These are phyloP conservation scores for Phaonia tiefii DNA, from an alignment of 2,888 invertebrate species.

Conservation along the genomic window DNA sequence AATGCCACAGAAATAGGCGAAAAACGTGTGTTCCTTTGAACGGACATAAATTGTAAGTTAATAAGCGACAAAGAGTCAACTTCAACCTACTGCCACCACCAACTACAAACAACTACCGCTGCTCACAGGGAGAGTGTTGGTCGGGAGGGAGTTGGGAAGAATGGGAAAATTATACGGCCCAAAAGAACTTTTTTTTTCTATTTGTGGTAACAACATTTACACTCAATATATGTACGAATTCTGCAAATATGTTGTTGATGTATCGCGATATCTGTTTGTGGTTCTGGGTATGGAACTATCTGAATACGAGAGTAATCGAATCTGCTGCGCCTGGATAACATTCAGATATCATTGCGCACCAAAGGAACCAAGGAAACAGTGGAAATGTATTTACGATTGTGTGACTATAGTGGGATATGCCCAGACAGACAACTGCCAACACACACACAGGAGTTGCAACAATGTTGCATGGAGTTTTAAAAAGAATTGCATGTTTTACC, in stretches of 20 bases:
- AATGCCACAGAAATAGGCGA: background rate
- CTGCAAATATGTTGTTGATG: slow-evolving; percentile 35
- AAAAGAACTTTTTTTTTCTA: slow-evolving; percentile 17
- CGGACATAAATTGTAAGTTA: slow-evolving; percentile 57
- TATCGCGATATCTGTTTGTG: slow-evolving; percentile 16
- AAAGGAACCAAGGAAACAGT: background rate
- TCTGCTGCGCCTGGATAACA: background rate
- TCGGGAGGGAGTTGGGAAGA: background rate
- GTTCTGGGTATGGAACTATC: background rate
- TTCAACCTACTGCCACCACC: background rate
- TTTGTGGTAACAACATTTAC: slow-evolving; percentile 39
- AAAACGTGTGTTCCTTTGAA: slow-evolving; percentile 51
- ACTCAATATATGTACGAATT: slow-evolving; percentile 16
- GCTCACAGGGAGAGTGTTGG: background rate
- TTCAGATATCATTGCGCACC: slow-evolving; percentile 19
- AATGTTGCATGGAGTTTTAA: slow-evolving; percentile 58
- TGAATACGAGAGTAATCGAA: background rate
- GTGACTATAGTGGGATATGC: background rate
- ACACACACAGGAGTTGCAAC: slow-evolving; percentile 48
- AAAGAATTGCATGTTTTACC: slow-evolving; percentile 54
- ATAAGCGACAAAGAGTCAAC: slow-evolving; percentile 35
- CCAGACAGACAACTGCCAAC: background rate
- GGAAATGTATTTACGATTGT: slow-evolving; percentile 11
- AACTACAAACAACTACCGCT: slow-evolving; percentile 14
- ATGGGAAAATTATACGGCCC: slow-evolving; percentile 10